phyloP scores from a whole-genome alignment of 2,888 invertebrate species.

The Zonitis immaculata region DNA sequence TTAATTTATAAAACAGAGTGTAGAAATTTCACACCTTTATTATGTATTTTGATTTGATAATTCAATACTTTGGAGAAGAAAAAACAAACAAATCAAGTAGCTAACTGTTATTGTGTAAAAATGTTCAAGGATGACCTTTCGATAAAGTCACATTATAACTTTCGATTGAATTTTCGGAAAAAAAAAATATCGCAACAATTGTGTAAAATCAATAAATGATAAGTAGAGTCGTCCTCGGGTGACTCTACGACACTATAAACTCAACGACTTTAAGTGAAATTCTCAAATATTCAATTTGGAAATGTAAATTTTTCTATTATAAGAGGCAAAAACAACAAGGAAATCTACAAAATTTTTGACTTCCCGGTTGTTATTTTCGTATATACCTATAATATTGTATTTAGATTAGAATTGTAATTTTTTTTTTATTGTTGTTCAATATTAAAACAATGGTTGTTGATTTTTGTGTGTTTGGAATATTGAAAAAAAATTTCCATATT shows the following conservation, averaged over 20 bases:
- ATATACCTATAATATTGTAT: neutral
- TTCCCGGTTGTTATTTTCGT: neutral
- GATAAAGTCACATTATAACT: conserved; percentile 13
- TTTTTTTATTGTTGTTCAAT: neutral
- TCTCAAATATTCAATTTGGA: too few species aligned
- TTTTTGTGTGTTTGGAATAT: neutral
- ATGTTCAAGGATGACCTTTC: conserved; percentile 10
- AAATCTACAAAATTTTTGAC: too few species aligned
- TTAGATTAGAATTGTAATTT: neutral
- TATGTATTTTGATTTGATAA: too few species aligned
- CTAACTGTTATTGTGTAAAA: conserved; percentile 7
- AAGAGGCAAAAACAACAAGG: too few species aligned
- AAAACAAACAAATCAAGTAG: too few species aligned
- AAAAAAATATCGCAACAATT: neutral
- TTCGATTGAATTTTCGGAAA: conserved; percentile 6
- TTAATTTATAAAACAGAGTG: too few species aligned
- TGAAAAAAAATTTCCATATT: neutral
- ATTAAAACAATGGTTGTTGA: neutral
- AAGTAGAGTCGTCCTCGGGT: neutral
- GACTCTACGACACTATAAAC: neutral
- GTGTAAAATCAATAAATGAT: neutral
- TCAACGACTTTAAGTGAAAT: too few species aligned
- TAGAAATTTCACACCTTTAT: neutral
- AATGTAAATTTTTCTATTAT: too few species aligned
- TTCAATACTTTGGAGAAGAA: too few species aligned